Base-by-base conservation (phyloP, 2,113 vertebrate species). In the Trochalopteron elliotii region DNA sequence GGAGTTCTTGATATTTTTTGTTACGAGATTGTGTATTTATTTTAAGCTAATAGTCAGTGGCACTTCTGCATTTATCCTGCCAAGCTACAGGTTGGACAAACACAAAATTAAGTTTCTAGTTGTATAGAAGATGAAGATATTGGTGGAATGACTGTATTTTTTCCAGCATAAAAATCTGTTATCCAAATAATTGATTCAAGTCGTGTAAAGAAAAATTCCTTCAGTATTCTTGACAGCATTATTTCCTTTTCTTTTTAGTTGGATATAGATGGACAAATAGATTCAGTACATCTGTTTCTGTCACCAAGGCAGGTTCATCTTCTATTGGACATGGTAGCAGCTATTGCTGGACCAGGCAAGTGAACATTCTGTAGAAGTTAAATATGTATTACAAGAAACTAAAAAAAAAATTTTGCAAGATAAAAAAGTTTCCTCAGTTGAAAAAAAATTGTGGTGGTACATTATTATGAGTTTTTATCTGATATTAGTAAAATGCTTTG, bases 241-340 rank as follows among this genome's bases (percentile, higher is more conserved):
- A 39, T 76, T 56, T 42, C 28, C 76, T 15, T 79, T 77, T 85
- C 85, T 84, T 96, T 96, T 52, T 89, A 99, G 99, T 96, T 99
- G 98, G 99, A 99, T 93, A 96, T 99, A 81, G 98, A 99, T 90
- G 99, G 99, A 68, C 98, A 99, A 57, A 98, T 99, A 72, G 99
- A 99, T 68, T 98, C 98, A 12, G 56, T 99, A 61, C 98, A 99
- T 90, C 94, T 99, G 19, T 98, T 99, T 96, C 96, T 99, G 57
- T 99, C 99, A 9, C 99, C 99, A 15, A 98, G 99, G 14, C 99
- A 99, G 98, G 99, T 99, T 37, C 99, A 99, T 96, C 98, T 99
- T 87, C 98, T 99, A 1, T 93, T 99, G 96, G 99, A 99, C 95
- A 98, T 99, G 98, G 97, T 99, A 96, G 99, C 99, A 89, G 98